phyloP scores from a whole-genome alignment of 2,113 vertebrate species.

The Oxyura jamaicensis region DNA sequence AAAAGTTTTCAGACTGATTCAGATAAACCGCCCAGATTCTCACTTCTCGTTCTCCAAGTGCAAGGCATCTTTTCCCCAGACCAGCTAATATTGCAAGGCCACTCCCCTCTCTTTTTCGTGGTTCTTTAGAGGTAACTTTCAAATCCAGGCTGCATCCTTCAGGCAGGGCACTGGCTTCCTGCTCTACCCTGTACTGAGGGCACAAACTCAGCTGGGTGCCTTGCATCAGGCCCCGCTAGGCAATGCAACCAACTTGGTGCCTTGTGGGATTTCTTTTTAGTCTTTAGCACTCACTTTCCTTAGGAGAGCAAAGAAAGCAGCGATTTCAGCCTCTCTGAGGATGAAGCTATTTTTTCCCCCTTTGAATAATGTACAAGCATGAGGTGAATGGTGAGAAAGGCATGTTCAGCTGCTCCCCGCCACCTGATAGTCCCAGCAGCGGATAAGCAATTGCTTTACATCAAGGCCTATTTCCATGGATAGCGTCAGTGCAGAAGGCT shows the following conservation, averaged over 20 bases:
- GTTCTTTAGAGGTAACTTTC: neutral
- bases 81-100: neutral
- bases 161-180: neutral
- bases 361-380: slow-evolving; percentile 64
- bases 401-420: slow-evolving; percentile 83
- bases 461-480: slow-evolving; percentile 61
- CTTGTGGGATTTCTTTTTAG: neutral
- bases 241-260: neutral
- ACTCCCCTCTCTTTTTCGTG: neutral
- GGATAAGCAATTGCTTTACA: slow-evolving; percentile 56
- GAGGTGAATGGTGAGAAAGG: slow-evolving; percentile 74
- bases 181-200: neutral
- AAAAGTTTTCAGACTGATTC: neutral
- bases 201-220: neutral
- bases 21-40: neutral
- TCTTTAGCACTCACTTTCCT: neutral
- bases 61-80: neutral
- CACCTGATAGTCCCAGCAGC: slow-evolving; percentile 71
- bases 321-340: slow-evolving; percentile 8
- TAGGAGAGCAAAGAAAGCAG: slow-evolving; percentile 3
- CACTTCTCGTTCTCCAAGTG: neutral
- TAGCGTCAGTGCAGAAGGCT: slow-evolving; percentile 24
- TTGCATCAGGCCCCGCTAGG: neutral
- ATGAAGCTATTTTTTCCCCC: slow-evolving; percentile 51
- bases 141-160: neutral